Base-by-base conservation (phyloP, 2,113 vertebrate genomes). In the Camelus bactrianus region DNA sequence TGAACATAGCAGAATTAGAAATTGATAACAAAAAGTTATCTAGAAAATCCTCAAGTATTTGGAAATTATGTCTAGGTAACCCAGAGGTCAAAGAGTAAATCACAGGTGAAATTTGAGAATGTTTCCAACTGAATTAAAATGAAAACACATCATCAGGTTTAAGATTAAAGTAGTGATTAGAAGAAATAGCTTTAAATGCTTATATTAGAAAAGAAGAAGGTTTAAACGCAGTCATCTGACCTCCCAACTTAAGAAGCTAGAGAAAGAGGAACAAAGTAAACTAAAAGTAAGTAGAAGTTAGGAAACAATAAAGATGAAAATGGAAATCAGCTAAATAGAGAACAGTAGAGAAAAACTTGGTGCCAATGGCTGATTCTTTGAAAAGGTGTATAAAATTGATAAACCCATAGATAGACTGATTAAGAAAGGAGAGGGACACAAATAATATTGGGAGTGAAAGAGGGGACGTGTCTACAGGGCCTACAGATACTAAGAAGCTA, bases 221-320 rank as follows among this genome's bases (percentile, higher is more conserved):
- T 72, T 82, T 82, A 72, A 82, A 92, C 60, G 48, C 22, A 82
- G 2, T 75, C 22, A 83, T 72, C 77, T 72, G 30, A 22, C 16
- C 69, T 62, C 62, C 16, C 48, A 67, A 56, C 17, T 64, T 84
- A 16, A 62, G 24, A 75, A 64, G 4, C 65, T 92, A 52, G 54
- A 82, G 52, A 92, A 85, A 93, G 90, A 64, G 75, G 60, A 91
- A 54, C 72, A 56, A 77, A 77, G 72, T 58, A 58, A 85, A 73
- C 15, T 62, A 38, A 48, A 64, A 83, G 28, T 90, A 65, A 64
- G 22, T 50, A 42, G 7, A 58, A 58, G 16, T n/a, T 48, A 77
- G 50, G 50, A 77, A 35, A 77, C 58, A 75, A 35, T 92, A 54
- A 76, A 77, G 35, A 46, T 77, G 72, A 86, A 32, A 67, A n/a